Percentiles rank a stretch among this genome's conserved stretches.
phyloP scores from a whole-genome alignment of 2,888 invertebrate species.

The Adela reaumurella region DNA sequence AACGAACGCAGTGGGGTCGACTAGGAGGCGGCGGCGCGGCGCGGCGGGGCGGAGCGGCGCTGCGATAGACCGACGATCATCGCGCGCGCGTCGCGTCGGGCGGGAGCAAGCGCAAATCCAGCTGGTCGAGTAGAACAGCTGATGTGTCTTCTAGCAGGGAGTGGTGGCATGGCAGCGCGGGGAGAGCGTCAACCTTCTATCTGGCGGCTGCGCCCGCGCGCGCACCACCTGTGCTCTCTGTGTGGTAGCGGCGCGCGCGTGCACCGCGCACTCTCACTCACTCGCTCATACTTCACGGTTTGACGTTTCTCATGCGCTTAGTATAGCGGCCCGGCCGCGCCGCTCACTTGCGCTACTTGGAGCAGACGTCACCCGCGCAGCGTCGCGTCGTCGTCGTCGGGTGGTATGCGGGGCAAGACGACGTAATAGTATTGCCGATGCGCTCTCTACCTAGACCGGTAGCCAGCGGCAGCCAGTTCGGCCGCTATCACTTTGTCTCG shows the following conservation, averaged over 20 bases:
- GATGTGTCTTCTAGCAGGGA: no score
- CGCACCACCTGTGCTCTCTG: not conserved
- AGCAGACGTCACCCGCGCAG: no score
- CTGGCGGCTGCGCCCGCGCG: not conserved
- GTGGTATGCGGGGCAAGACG: not conserved
- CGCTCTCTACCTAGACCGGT: not conserved
- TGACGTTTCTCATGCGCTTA: no score
- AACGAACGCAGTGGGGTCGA: no score
- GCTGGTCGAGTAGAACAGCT: not conserved
- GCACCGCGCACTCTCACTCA: not conserved
- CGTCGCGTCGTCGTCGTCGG: not conserved
- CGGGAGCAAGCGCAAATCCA: not conserved
- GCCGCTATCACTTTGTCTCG: not conserved
- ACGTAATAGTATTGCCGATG: not conserved
- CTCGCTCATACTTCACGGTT: not conserved
- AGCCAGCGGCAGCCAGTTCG: not conserved
- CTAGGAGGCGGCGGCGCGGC: no score
- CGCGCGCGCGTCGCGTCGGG: no score
- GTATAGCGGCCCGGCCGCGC: not conserved
- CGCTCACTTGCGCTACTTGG: not conserved
- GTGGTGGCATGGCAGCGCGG: not conserved
- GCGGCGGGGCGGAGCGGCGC: no score
- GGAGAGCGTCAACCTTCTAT: not conserved
- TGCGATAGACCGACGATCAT: no score
- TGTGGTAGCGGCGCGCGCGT: not conserved